These are phyloP conservation scores for Sogatella furcifera DNA, from an alignment of 1,140 invertebrate genomes.

Conservation along the genomic window DNA sequence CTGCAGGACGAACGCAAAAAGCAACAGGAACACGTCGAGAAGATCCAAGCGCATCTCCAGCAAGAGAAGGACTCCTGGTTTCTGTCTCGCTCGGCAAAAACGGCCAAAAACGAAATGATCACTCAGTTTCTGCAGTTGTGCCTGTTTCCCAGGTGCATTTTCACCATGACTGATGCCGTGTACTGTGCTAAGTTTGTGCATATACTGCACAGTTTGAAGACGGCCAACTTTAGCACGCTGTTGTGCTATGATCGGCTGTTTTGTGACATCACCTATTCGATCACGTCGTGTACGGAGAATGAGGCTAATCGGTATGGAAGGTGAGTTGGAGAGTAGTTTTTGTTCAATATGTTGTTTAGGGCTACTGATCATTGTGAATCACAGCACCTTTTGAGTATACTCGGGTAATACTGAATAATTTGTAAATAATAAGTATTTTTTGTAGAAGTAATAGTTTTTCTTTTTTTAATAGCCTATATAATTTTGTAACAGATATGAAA, in stretches of 20 bases:
- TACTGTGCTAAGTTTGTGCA: slow-evolving; percentile 97
- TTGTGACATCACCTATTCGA: slow-evolving; percentile 95
- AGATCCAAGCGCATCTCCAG: slow-evolving; percentile 57
- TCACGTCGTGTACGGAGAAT: slow-evolving; percentile 95
- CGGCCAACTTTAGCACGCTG: slow-evolving; percentile 93
- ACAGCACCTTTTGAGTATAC: too few relatives aligned
- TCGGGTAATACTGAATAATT: too few relatives aligned
- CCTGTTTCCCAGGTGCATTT: slow-evolving; percentile 90
- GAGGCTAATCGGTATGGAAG: slow-evolving; percentile 94
- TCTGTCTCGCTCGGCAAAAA: slow-evolving; percentile 67
- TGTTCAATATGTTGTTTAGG: too few relatives aligned
- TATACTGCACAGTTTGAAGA: slow-evolving; percentile 88
- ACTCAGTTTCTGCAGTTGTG: slow-evolving; percentile 94
- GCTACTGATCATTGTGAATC: too few relatives aligned
- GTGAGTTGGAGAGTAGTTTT: too few relatives aligned
- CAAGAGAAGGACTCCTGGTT: slow-evolving; percentile 93
- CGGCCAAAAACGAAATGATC: slow-evolving; percentile 91
- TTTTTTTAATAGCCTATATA: too few relatives aligned
- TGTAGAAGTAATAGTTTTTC: too few relatives aligned
- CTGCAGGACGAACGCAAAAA: slow-evolving; percentile 86
- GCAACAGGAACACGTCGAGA: slow-evolving; percentile 87
- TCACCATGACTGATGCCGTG: slow-evolving; percentile 87
- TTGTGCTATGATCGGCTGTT: slow-evolving; percentile 97
- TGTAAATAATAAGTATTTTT: too few relatives aligned
- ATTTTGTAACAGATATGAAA: too few relatives aligned